Percentiles rank a stretch among this genome's conserved stretches.
Conservation (phyloP, 1,140 invertebrate species). For the Callitettix versicolor region DNA sequence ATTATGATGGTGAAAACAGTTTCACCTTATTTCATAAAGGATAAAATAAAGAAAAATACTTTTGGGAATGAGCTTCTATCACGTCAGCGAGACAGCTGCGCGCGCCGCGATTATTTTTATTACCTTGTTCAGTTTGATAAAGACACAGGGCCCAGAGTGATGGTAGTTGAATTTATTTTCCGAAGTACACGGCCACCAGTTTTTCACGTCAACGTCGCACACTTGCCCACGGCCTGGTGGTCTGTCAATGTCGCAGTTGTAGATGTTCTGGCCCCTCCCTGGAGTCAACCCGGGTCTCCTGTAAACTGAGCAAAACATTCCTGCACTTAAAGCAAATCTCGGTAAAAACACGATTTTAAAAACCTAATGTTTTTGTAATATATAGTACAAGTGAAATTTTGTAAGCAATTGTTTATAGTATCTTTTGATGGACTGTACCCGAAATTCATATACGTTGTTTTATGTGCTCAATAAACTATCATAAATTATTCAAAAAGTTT, state of each 20-base stretch:
- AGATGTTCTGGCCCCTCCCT: conserved; percentile 53
- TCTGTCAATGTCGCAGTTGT: conserved; percentile 50
- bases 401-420: conserved; percentile 1
- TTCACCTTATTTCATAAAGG: no score
- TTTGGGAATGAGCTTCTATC: no score
- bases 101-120: no score
- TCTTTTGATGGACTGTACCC: no score
- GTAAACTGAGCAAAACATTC: no score
- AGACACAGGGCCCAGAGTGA: conserved; percentile 39
- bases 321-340: conserved; percentile 4
- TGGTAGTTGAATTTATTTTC: conserved; percentile 62
- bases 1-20: no score
- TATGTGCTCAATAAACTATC: no score
- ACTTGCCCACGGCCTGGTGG: conserved; percentile 51
- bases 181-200: conserved; percentile 51
- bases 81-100: no score
- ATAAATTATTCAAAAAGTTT: no score
- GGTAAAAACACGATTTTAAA: neutral
- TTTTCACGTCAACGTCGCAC: conserved; percentile 57
- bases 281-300: conserved; percentile 51
- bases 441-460: no score
- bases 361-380: neutral
- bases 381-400: neutral
- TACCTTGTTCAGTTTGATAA: conserved; percentile 45
- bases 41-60: no score